Base-by-base conservation (phyloP, 2,888 invertebrate species). In the Julus scandinavius region DNA sequence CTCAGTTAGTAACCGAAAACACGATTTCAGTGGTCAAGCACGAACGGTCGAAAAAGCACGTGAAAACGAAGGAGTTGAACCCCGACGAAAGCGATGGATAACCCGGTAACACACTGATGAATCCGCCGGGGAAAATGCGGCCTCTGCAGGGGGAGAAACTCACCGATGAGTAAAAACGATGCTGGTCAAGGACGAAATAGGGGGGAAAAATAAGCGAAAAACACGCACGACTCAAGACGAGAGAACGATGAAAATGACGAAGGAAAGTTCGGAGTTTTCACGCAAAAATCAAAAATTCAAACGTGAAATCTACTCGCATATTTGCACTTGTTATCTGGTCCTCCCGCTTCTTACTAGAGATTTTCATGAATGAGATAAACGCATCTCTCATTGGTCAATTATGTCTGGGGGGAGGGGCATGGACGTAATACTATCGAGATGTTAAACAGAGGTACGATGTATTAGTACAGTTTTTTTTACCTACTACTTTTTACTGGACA, bases 101-200 rank as follows among this genome's bases (percentile, higher is more conserved):
- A 80, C 80, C 80, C 80, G 80, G 80, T 80, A 80, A 80, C 80
- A 80, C 80, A 80, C 80, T 80, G 80, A 63, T n/a, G 58, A 63
- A 63, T 63, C 58, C 58, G n/a, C 58, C 72, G 80, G 80, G 80
- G 11, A 80, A 38, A 54, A 54, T 80, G 38, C 29, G 29, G 38
- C 1, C 20, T 15, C 80, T 6, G 29, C 38, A 80, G 9, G 6
- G 29, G 80, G 80, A 80, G 80, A 38, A 38, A 80, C 80, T 80
- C 38, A 80, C 29, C 80, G 80, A 80, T 80, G 29, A 80, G 54
- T 11, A 45, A 45, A 20, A n/a, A n/a, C 63, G 20, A 20, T 5
- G 63, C 5, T 80, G 80, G 80, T 80, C 80, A 80, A 80, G 80
- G 80, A 80, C 80, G 80, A 38, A 6, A 20, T 5, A 17, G 17